A percentile compares a stretch with the other conserved stretches of the same genome.
These are phyloP conservation scores for Cynopterus sphinx DNA, from an alignment of 2,797 vertebrate genomes.

Conservation along the genomic window DNA sequence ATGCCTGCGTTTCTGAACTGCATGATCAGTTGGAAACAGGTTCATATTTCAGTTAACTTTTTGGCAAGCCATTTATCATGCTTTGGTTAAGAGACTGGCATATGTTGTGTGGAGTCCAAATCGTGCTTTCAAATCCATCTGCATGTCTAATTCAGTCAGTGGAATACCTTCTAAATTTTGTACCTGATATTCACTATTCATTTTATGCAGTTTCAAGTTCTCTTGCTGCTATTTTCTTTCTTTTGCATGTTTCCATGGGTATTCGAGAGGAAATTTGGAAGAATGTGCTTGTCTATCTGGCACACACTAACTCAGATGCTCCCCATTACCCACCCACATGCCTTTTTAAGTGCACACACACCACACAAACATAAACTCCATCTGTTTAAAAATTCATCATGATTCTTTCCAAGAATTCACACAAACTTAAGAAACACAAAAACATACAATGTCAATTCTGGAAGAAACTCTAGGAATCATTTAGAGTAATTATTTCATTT, in stretches of 20 bases:
- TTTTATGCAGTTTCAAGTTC: neutral
- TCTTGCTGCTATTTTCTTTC: neutral
- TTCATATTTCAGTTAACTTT: neutral
- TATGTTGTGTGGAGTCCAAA: neutral
- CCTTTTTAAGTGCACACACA: neutral
- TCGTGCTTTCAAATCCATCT: neutral
- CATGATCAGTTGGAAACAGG: neutral
- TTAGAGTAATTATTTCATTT: neutral
- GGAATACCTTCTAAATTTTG: neutral
- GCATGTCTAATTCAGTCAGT: neutral
- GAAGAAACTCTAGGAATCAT: slow-evolving; percentile 5
- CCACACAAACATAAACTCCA: neutral
- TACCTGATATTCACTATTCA: neutral
- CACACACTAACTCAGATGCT: neutral
- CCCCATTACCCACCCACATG: neutral
- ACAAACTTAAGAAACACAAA: slow-evolving; percentile 22
- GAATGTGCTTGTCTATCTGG: neutral
- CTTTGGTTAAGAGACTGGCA: neutral
- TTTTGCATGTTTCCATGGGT: neutral
- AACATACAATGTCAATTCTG: neutral
- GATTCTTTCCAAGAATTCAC: neutral
- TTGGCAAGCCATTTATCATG: neutral
- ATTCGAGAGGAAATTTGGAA: neutral
- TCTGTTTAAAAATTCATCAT: neutral
- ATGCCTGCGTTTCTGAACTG: neutral